These are phyloP conservation scores for Tragelaphus buxtoni DNA, from an alignment of 2,113 vertebrate species.

Conservation along the genomic window DNA sequence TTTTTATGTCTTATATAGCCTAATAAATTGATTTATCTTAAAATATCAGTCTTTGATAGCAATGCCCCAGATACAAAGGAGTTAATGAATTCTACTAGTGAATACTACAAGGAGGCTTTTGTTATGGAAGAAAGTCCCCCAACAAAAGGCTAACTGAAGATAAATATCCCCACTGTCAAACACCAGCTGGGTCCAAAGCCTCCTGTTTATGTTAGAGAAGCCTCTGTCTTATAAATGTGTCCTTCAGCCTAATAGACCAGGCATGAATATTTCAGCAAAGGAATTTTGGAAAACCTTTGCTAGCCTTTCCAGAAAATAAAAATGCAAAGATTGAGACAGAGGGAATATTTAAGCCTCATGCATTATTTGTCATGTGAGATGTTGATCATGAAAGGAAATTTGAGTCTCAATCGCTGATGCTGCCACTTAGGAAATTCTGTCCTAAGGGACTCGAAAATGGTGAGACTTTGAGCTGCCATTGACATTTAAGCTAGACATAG, in stretches of 20 bases:
- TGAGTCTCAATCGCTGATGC: conserved; percentile 44
- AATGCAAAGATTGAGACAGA: neutral
- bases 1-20: conserved; percentile 9
- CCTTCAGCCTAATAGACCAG: conserved; percentile 51
- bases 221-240: conserved; percentile 67
- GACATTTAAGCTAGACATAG: conserved; percentile 56
- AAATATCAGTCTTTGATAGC: conserved; percentile 57
- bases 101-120: conserved; percentile 77
- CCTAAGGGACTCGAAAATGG: conserved; percentile 57
- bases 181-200: conserved; percentile 74
- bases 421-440: conserved; percentile 60
- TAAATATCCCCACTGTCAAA: conserved; percentile 78
- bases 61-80: conserved; percentile 58
- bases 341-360: conserved; percentile 58
- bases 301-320: conserved; percentile 51
- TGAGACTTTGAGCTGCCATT: conserved; percentile 55
- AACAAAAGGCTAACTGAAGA: conserved; percentile 75
- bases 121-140: conserved; percentile 68
- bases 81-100: conserved; percentile 69
- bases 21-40: conserved; percentile 43
- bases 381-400: conserved; percentile 67
- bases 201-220: conserved; percentile 75
- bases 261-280: conserved; percentile 76
- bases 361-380: conserved; percentile 70
- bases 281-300: conserved; percentile 58